Percentiles rank a stretch among this genome's conserved stretches.
These are phyloP conservation scores for Syngnathoides biaculeatus DNA, from an alignment of 2,113 vertebrate species.

Conservation along the genomic window DNA sequence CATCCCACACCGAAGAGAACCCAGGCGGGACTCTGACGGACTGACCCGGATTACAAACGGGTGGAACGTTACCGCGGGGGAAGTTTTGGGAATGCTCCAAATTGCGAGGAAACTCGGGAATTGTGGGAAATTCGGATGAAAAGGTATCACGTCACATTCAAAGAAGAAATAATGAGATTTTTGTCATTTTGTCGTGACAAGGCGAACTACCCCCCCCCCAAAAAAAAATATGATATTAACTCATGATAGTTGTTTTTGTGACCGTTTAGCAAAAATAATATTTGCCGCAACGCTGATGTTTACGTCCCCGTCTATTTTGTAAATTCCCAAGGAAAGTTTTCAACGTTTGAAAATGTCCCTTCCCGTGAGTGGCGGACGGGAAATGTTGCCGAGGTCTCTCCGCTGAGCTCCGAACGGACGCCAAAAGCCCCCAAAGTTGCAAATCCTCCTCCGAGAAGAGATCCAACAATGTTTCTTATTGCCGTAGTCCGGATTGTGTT, in stretches of 20 bases:
- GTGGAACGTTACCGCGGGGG: not conserved
- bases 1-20: not conserved
- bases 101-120: too few species aligned
- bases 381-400: not conserved
- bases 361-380: not conserved
- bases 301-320: not conserved
- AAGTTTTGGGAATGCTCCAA: too few species aligned
- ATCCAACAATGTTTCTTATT: constrained; percentile 55
- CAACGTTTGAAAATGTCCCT: not conserved
- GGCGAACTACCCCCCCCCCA: not conserved
- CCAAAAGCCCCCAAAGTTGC: constrained; percentile 33
- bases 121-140: not conserved
- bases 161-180: not conserved
- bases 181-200: not conserved
- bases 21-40: not conserved
- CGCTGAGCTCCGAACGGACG: not conserved
- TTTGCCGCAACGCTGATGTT: too few species aligned
- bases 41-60: not conserved
- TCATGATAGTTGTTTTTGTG: not conserved
- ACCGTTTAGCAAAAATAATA: not conserved
- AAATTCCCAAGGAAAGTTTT: not conserved
- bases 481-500: constrained; percentile 49
- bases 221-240: not conserved
- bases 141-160: not conserved
- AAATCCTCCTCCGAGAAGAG: not conserved